These are phyloP conservation scores for Halcyon badia DNA, from an alignment of 2,797 vertebrate genomes.

Conservation along the genomic window DNA sequence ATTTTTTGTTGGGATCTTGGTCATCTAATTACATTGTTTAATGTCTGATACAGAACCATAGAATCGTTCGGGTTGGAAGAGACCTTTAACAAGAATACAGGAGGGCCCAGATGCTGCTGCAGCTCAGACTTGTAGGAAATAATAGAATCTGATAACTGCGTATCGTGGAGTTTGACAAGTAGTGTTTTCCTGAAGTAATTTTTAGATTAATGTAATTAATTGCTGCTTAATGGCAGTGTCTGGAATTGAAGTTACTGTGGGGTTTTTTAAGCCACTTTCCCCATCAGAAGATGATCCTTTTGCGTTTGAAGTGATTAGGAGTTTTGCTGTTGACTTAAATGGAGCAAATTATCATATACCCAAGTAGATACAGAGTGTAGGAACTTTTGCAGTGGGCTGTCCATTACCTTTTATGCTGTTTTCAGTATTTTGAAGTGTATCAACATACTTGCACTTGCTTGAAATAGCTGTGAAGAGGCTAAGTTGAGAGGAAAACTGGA, in stretches of 20 bases:
- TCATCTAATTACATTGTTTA: conserved; percentile 62
- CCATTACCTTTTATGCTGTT: not conserved
- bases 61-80: not conserved
- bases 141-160: not conserved
- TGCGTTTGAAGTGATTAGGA: not conserved
- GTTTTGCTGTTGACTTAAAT: not conserved
- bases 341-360: not conserved
- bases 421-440: not conserved
- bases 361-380: not conserved
- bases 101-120: not conserved
- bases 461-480: not conserved
- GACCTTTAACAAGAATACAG: conserved; percentile 1
- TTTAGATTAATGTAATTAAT: not conserved
- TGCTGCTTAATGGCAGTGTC: not conserved
- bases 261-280: not conserved
- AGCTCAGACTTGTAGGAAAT: conserved; percentile 7
- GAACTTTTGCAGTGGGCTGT: not conserved
- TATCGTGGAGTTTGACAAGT: not conserved
- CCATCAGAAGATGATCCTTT: not conserved
- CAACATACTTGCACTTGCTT: not conserved
- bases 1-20: conserved; percentile 36
- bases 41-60: not conserved
- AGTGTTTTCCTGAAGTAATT: not conserved
- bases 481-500: not conserved
- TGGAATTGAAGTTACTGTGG: not conserved